Percentiles rank a stretch among this genome's conserved stretches.
phyloP scores from a whole-genome alignment of 2,113 vertebrate genomes.

The Labeo rohita region DNA sequence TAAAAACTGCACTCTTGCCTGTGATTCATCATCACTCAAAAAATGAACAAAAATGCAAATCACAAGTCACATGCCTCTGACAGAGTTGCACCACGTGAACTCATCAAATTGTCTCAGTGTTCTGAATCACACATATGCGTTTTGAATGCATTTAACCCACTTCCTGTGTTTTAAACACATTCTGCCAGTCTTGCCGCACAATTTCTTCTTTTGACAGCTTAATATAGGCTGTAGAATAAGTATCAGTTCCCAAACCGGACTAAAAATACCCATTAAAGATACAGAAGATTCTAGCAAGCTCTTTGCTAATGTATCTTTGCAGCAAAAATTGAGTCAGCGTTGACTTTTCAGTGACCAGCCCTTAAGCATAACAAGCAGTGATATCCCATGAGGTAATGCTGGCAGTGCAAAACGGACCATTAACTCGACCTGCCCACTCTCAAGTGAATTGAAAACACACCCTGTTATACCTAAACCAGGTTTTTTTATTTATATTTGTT shows the following conservation, averaged over 20 bases:
- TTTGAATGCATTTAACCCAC: not conserved
- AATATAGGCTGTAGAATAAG: not conserved
- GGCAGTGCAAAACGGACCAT: conserved; percentile 38
- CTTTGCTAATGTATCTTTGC: not conserved
- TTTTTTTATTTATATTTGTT: not conserved
- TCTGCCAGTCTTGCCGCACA: not conserved
- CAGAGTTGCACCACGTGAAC: not conserved
- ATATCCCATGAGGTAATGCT: conserved; percentile 67
- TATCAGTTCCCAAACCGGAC: not conserved
- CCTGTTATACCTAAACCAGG: conserved; percentile 42
- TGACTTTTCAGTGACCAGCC: conserved; percentile 31
- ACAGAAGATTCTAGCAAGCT: not conserved
- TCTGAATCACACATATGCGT: not conserved
- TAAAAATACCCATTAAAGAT: not conserved
- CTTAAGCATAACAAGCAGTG: conserved; percentile 58
- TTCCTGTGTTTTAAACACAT: not conserved
- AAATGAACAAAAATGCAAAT: not conserved
- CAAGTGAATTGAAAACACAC: conserved; percentile 32
- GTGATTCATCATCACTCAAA: not conserved
- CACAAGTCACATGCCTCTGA: conserved; percentile 20
- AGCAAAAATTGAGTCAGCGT: not conserved
- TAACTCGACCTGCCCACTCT: conserved; percentile 49
- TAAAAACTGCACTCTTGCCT: not conserved
- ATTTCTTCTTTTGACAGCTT: not conserved
- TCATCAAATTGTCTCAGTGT: not conserved